Conservation (phyloP, 2,888 invertebrate species). For the Leptopterna dolabrata region DNA sequence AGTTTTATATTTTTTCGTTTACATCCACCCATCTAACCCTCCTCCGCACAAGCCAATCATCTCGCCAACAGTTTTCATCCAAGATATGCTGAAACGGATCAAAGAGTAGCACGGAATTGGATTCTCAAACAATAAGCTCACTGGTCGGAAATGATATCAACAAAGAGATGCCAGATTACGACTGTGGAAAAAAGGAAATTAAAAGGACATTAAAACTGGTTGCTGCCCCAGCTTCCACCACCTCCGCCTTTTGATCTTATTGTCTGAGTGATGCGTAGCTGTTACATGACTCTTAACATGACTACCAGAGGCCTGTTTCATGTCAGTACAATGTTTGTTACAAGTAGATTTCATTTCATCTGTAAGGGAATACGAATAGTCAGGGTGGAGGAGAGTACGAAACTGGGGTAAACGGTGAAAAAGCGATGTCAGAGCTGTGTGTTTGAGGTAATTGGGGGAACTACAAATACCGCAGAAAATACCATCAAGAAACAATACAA, state of each 20-base stretch:
- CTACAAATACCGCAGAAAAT: no score
- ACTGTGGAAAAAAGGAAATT: slow-evolving; percentile 31
- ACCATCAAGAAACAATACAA: no score
- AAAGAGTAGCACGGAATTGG: slow-evolving; percentile 49
- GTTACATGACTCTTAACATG: no score
- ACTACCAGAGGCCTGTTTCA: no score
- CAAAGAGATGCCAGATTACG: slow-evolving; percentile 51
- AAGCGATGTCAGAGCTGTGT: no score
- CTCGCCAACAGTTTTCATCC: slow-evolving; percentile 12
- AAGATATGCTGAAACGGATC: slow-evolving; percentile 23
- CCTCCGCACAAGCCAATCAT: neutral
- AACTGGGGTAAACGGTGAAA: no score
- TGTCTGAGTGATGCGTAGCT: neutral
- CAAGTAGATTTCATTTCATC: no score
- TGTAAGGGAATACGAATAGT: no score
- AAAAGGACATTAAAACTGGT: slow-evolving; percentile 42
- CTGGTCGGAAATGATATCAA: slow-evolving; percentile 54
- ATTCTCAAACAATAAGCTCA: slow-evolving; percentile 52
- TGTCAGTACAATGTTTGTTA: no score
- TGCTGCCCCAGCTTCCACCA: neutral
- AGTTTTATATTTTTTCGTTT: neutral
- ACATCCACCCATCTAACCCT: neutral
- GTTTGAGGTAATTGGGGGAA: no score
- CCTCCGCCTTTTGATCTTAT: neutral
- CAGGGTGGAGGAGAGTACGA: no score